A percentile compares a stretch with the other conserved stretches of the same genome.
phyloP scores from a whole-genome alignment of 2,888 invertebrate genomes.

The Agrochola circellaris region DNA sequence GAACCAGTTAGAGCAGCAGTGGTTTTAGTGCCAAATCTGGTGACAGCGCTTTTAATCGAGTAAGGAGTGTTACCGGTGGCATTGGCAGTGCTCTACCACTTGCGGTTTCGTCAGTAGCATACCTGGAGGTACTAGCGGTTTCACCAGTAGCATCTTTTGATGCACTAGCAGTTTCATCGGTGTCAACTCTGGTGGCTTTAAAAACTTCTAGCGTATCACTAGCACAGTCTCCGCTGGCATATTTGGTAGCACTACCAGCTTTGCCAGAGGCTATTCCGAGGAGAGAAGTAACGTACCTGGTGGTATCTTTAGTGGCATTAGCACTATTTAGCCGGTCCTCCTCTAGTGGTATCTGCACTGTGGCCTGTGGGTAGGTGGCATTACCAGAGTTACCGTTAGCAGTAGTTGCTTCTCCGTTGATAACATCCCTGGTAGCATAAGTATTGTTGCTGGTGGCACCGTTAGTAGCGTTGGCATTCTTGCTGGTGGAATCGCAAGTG shows the following conservation, averaged over 20 bases:
- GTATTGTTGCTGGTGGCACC: slow-evolving; percentile 1
- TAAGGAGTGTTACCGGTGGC: neutral
- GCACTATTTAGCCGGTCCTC: neutral
- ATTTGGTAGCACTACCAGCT: neutral
- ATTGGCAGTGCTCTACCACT: neutral
- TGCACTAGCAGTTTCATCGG: neutral
- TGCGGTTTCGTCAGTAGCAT: neutral
- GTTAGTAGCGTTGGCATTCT: neutral
- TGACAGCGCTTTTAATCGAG: neutral
- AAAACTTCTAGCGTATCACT: neutral
- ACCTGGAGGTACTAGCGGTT: neutral
- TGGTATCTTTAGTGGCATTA: neutral
- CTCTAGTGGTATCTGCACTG: neutral
- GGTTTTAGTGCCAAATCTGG: neutral
- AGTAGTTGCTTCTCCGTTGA: neutral
- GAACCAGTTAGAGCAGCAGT: neutral
- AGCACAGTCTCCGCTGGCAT: neutral
- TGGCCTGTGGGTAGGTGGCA: neutral
- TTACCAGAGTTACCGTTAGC: neutral
- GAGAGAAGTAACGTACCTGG: neutral
- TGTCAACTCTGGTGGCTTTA: neutral
- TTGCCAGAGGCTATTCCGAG: neutral
- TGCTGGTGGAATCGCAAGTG: slow-evolving; percentile 9
- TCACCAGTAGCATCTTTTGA: neutral
- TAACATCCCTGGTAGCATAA: neutral